Evolutionary conservation across 1,140 invertebrate species (phyloP).

Genomic region (Alviniconcha marisindica): DNA sequence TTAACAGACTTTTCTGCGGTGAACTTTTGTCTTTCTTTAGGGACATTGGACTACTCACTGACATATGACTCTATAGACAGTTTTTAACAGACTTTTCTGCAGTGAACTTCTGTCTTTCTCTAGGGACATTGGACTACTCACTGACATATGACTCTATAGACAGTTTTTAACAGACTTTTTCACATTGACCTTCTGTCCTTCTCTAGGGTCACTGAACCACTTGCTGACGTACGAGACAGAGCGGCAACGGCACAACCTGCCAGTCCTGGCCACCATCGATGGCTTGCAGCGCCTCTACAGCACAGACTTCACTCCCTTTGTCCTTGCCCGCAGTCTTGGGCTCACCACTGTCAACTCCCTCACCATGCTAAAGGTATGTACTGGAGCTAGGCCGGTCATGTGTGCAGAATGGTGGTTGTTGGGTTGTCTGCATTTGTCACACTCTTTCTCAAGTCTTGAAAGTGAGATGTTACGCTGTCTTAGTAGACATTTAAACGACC

Average conservation of each 20-base stretch:
- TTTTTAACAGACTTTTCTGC: no score
- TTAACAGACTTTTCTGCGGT: no score
- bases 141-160: no score
- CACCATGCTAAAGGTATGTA: conserved; percentile 87
- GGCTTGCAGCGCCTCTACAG: conserved; percentile 91
- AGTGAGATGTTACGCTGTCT: background rate
- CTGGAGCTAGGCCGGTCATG: no score
- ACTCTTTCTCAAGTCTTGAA: background rate
- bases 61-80: no score
- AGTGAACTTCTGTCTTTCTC: background rate
- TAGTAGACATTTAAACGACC: background rate
- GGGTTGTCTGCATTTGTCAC: background rate
- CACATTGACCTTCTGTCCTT: background rate
- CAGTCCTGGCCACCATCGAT: conserved; percentile 92
- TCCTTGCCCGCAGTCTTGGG: conserved; percentile 89
- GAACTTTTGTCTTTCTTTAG: no score
- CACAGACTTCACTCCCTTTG: conserved; percentile 85
- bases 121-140: conserved; percentile 76
- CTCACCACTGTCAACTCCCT: conserved; percentile 89
- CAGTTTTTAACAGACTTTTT: no score
- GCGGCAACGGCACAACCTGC: conserved; percentile 90
- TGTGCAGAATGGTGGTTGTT: background rate
- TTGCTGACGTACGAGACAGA: conserved; percentile 90
- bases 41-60: no score
- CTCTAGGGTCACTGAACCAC: conserved; percentile 77